These are phyloP conservation scores for Tridacna gigas DNA, from an alignment of 2,888 invertebrate species.

Conservation along the genomic window DNA sequence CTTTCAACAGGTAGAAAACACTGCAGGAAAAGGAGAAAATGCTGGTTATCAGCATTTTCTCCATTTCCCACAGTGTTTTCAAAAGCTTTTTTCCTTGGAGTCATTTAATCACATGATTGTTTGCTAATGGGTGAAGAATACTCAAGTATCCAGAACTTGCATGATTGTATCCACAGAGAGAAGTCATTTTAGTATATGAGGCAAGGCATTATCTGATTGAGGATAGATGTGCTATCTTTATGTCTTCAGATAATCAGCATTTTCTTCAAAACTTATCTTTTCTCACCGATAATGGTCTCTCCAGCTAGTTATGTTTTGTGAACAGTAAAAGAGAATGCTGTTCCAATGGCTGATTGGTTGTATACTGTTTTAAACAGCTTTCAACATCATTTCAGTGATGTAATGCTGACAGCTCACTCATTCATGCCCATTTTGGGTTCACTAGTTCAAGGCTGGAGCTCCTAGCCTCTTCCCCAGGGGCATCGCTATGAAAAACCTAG, in stretches of 20 bases:
- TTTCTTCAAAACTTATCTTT: slow-evolving; percentile 12
- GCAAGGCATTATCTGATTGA: not conserved
- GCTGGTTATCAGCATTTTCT: not conserved
- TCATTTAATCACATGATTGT: not conserved
- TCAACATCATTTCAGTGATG: no score
- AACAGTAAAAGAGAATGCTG: not conserved
- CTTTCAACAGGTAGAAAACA: not conserved
- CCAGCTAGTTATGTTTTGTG: not conserved
- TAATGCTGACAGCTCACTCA: no score
- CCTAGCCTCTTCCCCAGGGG: no score
- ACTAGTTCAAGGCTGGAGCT: no score
- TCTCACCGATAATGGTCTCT: not conserved
- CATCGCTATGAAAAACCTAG: no score
- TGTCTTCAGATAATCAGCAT: not conserved
- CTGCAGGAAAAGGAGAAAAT: not conserved
- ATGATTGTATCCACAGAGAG: no score
- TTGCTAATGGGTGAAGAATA: not conserved
- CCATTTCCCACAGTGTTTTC: not conserved
- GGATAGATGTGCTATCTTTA: slow-evolving; percentile 7
- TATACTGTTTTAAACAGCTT: no score
- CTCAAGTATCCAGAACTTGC: not conserved
- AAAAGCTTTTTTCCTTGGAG: not conserved
- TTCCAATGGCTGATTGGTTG: not conserved
- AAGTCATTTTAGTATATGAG: not conserved
- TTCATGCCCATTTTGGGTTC: no score